phyloP scores from a whole-genome alignment of 2,113 vertebrate species.

The Speoplatyrhinus poulsoni region DNA sequence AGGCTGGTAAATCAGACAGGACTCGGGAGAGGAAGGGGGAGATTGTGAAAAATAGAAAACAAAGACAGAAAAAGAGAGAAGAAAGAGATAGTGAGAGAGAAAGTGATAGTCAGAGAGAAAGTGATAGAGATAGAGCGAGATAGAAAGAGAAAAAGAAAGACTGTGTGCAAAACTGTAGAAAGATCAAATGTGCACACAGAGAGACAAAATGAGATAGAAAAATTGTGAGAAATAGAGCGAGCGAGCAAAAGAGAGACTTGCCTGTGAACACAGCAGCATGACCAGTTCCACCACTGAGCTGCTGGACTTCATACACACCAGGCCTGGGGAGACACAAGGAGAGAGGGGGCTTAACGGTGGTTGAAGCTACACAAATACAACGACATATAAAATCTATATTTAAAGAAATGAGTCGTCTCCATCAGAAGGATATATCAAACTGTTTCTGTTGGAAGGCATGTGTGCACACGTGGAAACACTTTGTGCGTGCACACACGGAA shows the following conservation, averaged over 20 bases:
- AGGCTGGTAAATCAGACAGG: conserved; percentile 58
- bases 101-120: conserved; percentile 1
- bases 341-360: background rate
- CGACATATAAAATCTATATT: background rate
- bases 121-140: conserved; percentile 7
- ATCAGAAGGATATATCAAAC: background rate
- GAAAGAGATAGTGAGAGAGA: conserved; percentile 1
- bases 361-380: background rate
- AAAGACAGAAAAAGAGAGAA: conserved; percentile 7
- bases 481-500: too few species aligned
- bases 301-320: conserved; percentile 98
- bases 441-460: background rate
- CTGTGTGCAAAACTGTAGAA: too few species aligned
- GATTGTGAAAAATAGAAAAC: background rate
- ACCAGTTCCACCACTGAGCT: conserved; percentile 98
- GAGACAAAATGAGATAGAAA: conserved; percentile 11
- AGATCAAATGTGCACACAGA: too few species aligned
- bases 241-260: conserved; percentile 67
- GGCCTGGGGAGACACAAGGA: conserved; percentile 75
- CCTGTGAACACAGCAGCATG: conserved; percentile 99
- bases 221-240: background rate
- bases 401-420: background rate
- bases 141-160: conserved; percentile 24
- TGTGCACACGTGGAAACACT: background rate
- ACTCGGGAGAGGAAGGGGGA: background rate